Percentiles rank a stretch among this genome's conserved stretches.
These are phyloP conservation scores for Liasis olivaceus DNA, from an alignment of 2,797 vertebrate genomes.

Conservation along the genomic window DNA sequence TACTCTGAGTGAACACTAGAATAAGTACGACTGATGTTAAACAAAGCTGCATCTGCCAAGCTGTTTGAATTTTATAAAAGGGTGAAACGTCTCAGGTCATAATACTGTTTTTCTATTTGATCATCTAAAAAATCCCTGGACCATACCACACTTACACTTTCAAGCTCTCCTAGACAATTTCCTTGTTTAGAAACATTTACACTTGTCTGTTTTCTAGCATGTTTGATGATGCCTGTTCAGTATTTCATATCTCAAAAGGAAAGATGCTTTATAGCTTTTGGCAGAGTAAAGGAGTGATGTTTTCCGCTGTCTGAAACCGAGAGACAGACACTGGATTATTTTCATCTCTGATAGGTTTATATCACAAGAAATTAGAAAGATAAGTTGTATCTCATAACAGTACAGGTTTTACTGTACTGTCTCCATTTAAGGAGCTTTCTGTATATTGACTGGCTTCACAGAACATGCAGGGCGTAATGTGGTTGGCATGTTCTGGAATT, in stretches of 20 bases:
- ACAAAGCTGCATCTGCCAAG: constrained; percentile 38
- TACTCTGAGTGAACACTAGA: constrained; percentile 4
- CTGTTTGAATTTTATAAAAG: constrained; percentile 47
- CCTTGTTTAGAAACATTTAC: neutral
- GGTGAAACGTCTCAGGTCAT: constrained; percentile 9
- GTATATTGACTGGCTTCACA: neutral
- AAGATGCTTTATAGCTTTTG: neutral
- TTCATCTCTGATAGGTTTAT: neutral
- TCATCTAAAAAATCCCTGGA: constrained; percentile 13
- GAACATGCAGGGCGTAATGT: neutral
- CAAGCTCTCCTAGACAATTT: neutral
- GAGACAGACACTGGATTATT: neutral
- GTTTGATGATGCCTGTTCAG: neutral
- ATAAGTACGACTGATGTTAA: constrained; percentile 39
- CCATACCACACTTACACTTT: neutral
- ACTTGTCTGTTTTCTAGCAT: neutral
- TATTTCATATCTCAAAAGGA: neutral
- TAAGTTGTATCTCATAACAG: neutral
- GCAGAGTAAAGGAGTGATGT: neutral
- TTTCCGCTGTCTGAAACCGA: neutral
- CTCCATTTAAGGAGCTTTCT: neutral
- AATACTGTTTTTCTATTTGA: constrained; percentile 38
- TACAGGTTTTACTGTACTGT: neutral
- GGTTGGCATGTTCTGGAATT: too few relatives aligned
- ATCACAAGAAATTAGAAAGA: neutral